A percentile compares a stretch with the other conserved stretches of the same genome.
phyloP scores from a whole-genome alignment of 1,140 invertebrate species.

The Zophobas atratus region DNA sequence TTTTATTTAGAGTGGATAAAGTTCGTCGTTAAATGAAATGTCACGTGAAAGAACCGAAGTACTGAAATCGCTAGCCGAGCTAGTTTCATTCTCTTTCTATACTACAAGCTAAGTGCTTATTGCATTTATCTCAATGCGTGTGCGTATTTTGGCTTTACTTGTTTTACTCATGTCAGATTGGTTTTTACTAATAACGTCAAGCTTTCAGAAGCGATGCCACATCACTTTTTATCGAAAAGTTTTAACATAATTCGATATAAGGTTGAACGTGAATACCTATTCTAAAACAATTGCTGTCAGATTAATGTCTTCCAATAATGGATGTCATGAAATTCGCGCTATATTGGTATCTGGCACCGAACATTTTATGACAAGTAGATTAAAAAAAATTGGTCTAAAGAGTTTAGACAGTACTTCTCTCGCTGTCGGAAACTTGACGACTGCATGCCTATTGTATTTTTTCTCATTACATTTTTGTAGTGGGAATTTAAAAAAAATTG shows the following conservation, averaged over 20 bases:
- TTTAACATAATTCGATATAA: conserved; percentile 30
- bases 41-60: background rate
- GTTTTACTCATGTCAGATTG: too few relatives aligned
- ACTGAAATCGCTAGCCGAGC: background rate
- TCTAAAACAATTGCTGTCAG: conserved; percentile 40
- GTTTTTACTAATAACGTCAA: too few relatives aligned
- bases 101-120: background rate
- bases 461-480: too few relatives aligned
- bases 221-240: background rate
- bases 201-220: background rate
- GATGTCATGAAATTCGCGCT: conserved; percentile 17
- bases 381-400: too few relatives aligned
- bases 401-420: too few relatives aligned
- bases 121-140: background rate
- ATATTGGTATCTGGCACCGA: background rate
- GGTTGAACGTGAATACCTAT: conserved; percentile 3
- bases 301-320: conserved; percentile 30
- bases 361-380: background rate
- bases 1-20: background rate
- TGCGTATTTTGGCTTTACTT: too few relatives aligned
- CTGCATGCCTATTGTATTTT: too few relatives aligned
- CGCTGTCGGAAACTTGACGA: too few relatives aligned
- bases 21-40: background rate
- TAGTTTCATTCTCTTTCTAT: background rate
- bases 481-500: too few relatives aligned